phyloP scores from a whole-genome alignment of 2,113 vertebrate species.

The Takifugu bimaculatus region DNA sequence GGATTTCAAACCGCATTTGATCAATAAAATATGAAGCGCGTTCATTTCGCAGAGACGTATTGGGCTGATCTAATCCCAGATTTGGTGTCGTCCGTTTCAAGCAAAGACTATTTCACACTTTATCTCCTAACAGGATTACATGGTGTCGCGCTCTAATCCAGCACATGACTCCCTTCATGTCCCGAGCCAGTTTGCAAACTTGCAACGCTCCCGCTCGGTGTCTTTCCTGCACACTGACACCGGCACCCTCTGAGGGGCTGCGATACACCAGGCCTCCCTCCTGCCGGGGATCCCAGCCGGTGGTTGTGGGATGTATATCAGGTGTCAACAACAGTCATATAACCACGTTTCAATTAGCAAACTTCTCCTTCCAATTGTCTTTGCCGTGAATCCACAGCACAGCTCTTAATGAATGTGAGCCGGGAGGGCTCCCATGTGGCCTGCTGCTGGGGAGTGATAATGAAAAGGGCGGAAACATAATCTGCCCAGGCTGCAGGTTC shows the following conservation, averaged over 20 bases:
- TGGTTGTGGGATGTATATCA: background rate
- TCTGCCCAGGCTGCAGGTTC: conserved; percentile 39
- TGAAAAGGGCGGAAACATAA: conserved; percentile 66
- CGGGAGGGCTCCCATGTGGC: conserved; percentile 61
- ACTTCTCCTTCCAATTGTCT: conserved; percentile 8
- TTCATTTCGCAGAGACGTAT: conserved; percentile 31
- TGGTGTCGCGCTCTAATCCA: conserved; percentile 59
- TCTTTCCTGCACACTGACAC: conserved; percentile 26
- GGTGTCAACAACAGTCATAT: conserved; percentile 9
- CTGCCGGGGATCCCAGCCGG: background rate
- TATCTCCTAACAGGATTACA: conserved; percentile 71
- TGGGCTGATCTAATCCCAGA: conserved; percentile 67
- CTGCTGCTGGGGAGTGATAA: conserved; percentile 65
- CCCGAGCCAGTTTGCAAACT: conserved; percentile 46
- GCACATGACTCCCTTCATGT: conserved; percentile 41
- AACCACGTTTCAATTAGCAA: conserved; percentile 47
- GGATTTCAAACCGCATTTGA: conserved; percentile 7
- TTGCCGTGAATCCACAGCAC: conserved; percentile 48
- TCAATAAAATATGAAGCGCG: conserved; percentile 21
- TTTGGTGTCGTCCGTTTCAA: conserved; percentile 47
- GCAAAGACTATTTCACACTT: conserved; percentile 71
- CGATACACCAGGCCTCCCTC: conserved; percentile 25
- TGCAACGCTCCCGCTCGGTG: conserved; percentile 51
- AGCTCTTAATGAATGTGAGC: conserved; percentile 62
- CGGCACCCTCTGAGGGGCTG: conserved; percentile 28